These are phyloP conservation scores for Ceratina australensis DNA, from an alignment of 1,140 invertebrate species.

Conservation along the genomic window DNA sequence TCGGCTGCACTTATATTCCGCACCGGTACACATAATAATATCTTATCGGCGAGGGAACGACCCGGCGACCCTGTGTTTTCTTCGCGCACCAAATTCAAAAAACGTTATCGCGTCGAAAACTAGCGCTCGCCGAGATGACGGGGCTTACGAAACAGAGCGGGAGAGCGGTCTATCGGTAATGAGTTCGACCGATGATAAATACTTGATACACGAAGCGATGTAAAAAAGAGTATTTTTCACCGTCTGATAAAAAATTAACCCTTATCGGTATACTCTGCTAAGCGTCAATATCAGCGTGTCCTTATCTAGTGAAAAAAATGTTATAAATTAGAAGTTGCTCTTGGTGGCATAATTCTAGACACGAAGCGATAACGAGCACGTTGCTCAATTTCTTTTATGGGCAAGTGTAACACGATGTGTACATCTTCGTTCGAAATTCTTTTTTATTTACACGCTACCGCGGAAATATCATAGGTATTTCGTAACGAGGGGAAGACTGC, in stretches of 20 bases:
- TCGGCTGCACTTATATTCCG: slow-evolving; percentile 59
- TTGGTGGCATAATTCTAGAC: neutral
- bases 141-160: slow-evolving; percentile 53
- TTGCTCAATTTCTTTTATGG: no score
- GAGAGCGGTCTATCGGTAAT: slow-evolving; percentile 42
- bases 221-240: neutral
- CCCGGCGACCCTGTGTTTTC: slow-evolving; percentile 68
- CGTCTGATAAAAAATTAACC: neutral
- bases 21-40: slow-evolving; percentile 55
- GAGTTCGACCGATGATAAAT: slow-evolving; percentile 39
- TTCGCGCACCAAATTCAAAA: slow-evolving; percentile 65
- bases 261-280: neutral
- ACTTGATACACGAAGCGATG: neutral
- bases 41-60: slow-evolving; percentile 67
- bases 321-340: neutral
- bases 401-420: no score
- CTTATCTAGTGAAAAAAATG: neutral
- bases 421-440: no score
- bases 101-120: slow-evolving; percentile 50
- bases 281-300: neutral
- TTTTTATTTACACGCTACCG: no score
- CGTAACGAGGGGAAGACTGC: neutral
- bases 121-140: slow-evolving; percentile 3
- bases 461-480: neutral
- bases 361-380: neutral